A percentile compares a stretch with the other conserved stretches of the same genome.
Evolutionary conservation across 2,113 vertebrate species (phyloP).

Genomic region (Dolichallabes microphthalmus): DNA sequence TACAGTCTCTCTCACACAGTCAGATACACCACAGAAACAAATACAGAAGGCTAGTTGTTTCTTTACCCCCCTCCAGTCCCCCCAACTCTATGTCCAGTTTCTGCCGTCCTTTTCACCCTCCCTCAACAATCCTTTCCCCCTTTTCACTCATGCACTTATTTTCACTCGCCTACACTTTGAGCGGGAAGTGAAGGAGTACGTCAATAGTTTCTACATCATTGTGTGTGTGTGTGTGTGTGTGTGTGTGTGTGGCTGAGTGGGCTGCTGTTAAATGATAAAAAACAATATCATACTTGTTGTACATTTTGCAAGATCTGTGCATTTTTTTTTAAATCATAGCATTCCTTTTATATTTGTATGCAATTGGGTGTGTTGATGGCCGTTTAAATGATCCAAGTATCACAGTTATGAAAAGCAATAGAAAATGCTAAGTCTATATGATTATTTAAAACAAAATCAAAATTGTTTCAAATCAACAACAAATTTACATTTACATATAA

Average conservation of each 20-base stretch:
- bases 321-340: slow-evolving; percentile 50
- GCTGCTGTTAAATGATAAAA: slow-evolving; percentile 45
- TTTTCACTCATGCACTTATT: background rate
- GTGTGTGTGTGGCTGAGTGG: slow-evolving; percentile 40
- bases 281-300: slow-evolving; percentile 65
- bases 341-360: slow-evolving; percentile 51
- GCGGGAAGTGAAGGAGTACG: slow-evolving; percentile 4
- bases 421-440: slow-evolving; percentile 4
- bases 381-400: slow-evolving; percentile 32
- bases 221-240: slow-evolving; percentile 46
- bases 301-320: slow-evolving; percentile 50
- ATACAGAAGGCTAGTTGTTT: slow-evolving; percentile 40
- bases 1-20: slow-evolving; percentile 13
- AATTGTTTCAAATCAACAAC: too few relatives aligned
- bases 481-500: too few relatives aligned
- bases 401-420: background rate
- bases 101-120: slow-evolving; percentile 17
- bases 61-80: slow-evolving; percentile 10
- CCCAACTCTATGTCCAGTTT: slow-evolving; percentile 22
- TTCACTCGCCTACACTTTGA: background rate
- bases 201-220: slow-evolving; percentile 17
- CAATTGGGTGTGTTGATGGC: slow-evolving; percentile 34
- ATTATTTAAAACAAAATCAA: background rate
- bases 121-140: background rate
- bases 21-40: slow-evolving; percentile 28